Base-by-base conservation (phyloP, 2,113 vertebrate genomes). In the Ailurus styani region DNA sequence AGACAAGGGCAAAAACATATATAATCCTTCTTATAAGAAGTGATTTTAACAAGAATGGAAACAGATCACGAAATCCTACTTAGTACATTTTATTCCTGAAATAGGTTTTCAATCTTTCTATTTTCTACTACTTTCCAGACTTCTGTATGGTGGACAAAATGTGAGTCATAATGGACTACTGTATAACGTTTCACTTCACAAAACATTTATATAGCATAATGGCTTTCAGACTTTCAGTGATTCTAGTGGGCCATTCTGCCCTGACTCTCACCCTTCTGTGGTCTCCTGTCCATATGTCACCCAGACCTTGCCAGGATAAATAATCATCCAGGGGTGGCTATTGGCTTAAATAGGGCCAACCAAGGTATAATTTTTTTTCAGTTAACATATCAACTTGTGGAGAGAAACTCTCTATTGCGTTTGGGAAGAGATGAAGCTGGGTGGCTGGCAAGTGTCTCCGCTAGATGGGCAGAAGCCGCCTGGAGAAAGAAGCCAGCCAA, bases 41-140 rank as follows among this genome's bases (percentile, higher is more conserved):
- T 40, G 5, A 87, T 79, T 95, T 84, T 42, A 84, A 68, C 3
- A 88, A 87, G 91, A 93, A 47, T 45, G 40, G 62, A 93, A 94
- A 90, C n/a, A 90, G 73, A 90, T 52, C 7, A 78, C 1, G 1
- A 21, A n/a, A 62, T 62, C 68, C 55, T 73, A 9, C 45, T 92
- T 87, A 72, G 54, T 23, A 29, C 29, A 57, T 78, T 64, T 72
- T 79, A 90, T 90, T 34, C 42, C 25, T 87, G 55, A 94, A 95
- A 75, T 55, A 77, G 23, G 11, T 90, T 82, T 96, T 66, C 52
- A 68, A 70, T 55, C 31, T 79, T 40, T 45, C 12, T 82, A 14
- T 95, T 96, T 93, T 91, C 37, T 97, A 82, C 15, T 18, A 64
- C 64, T 98, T 96, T 95, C 23, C 34, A 93, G 47, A 81, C 52